phyloP scores from a whole-genome alignment of 2,113 vertebrate species.

The Sciurus niger region DNA sequence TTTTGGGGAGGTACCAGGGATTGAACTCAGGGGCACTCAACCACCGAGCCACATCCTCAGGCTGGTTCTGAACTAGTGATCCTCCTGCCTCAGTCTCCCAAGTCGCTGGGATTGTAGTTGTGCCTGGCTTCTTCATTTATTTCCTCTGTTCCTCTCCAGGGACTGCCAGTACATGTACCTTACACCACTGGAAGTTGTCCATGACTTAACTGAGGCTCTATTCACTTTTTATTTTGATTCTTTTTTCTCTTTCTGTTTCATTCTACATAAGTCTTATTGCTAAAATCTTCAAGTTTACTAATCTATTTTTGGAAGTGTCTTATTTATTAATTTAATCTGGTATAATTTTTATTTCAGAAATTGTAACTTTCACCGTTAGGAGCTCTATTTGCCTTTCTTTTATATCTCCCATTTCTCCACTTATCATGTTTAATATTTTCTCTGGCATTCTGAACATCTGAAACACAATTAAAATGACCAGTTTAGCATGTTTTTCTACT shows the following conservation, averaged over 20 bases:
- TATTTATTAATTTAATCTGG: not conserved
- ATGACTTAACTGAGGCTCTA: not conserved
- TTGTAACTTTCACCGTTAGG: not conserved
- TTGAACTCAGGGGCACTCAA: too few relatives aligned
- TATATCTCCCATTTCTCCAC: not conserved
- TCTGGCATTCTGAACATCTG: not conserved
- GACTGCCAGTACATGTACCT: not conserved
- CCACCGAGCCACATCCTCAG: too few relatives aligned
- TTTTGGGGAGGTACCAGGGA: too few relatives aligned
- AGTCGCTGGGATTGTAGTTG: too few relatives aligned
- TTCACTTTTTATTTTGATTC: not conserved
- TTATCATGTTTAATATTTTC: not conserved
- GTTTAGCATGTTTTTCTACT: not conserved
- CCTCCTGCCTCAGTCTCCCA: too few relatives aligned
- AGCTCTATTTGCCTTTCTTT: not conserved
- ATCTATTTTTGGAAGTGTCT: conserved; percentile 15
- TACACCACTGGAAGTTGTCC: not conserved
- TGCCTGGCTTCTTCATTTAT: not conserved
- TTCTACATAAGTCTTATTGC: not conserved
- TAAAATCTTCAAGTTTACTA: not conserved
- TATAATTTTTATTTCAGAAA: conserved; percentile 18
- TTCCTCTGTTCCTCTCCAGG: not conserved
- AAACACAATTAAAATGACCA: not conserved
- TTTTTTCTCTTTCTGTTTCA: not conserved
- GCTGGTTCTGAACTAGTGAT: too few relatives aligned